Base-by-base conservation (phyloP, 64 coral and sea anemone species). In the Dendrophyllia cribrosa region DNA sequence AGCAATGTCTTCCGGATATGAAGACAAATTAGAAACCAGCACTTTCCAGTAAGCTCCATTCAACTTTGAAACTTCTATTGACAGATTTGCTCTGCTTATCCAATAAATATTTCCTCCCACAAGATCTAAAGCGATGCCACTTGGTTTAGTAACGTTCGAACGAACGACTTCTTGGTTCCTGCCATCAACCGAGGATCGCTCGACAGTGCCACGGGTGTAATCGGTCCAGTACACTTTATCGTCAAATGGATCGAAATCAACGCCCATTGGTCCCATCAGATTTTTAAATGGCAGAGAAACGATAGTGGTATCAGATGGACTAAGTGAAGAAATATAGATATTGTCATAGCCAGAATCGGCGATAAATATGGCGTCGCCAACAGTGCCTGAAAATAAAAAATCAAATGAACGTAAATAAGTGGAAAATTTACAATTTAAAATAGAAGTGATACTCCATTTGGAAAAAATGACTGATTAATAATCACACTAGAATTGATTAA, bases 101-200 rank as follows among this genome's bases (percentile, higher is more conserved):
- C 89, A 91, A 66, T 83, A 91, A 4, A 91, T 14, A 72, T 91
- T 91, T 58, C 89, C 66, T 59, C 51, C 89, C 34, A 91, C 70
- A 60, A 73, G 52, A 43, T 91, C 89, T 17, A 91, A n/a, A 16
- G 49, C 89, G 50, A 73, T 34, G 19, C 89, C 89, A 21, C 49
- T 10, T 20, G 78, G 66, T 60, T 10, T 3, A 20, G 12, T 5
- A 48, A 83, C 6, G 10, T 46, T 46, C 5, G 43, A 48, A 50
- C 17, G 80, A 66, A 83, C 19, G 8, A 83, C 12, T 74, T 91
- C 78, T 20, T 74, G 69, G 52, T n/a, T 59, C 16, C 56, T 61
- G 21, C 78, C 89, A 58, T 91, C 58, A 23, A 91, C 2, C 71
- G 21, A 73, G 44, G 78, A 17, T 10, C 78, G 78, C 10, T 23